Base-by-base conservation (phyloP, 2,888 invertebrate species). In the Micoletzkya japonica region DNA sequence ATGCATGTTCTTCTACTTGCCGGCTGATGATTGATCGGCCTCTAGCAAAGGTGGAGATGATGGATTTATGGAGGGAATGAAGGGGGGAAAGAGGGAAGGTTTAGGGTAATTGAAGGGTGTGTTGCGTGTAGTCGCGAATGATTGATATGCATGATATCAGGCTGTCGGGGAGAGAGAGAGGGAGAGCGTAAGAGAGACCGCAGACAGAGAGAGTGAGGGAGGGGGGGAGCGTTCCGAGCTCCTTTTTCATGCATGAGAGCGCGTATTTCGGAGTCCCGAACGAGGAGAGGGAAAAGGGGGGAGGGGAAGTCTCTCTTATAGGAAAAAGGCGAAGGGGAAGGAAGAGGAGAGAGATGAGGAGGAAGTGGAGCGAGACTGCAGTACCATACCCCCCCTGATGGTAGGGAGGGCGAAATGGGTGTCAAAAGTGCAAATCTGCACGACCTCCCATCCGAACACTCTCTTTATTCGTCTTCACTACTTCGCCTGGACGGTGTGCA, bases 1-100 rank as follows among this genome's bases (percentile, higher is more conserved):
- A n/a, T n/a, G n/a, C n/a, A n/a, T n/a, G n/a, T n/a, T n/a, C n/a
- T n/a, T n/a, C n/a, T n/a, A n/a, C n/a, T n/a, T n/a, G n/a, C n/a
- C n/a, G n/a, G n/a, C n/a, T n/a, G n/a, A n/a, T n/a, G 28, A 58
- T 6, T 36, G 36, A 36, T n/a, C 34, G 57, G 57, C n/a, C 1
- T 58, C 17, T 32, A 36, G 36, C 24, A 58, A 34, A 58, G 36
- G 57, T 28, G 28, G 28, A 58, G 57, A 34, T 60, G 36, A 58
- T 20, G 36, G 57, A 36, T 58, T 58, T 32, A 58, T 58, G 36
- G 57, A 34, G n/a, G 57, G 57, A 36, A 58, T 24, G 57, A n/a
- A 57, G 34, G 34, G 34, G 36, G 28, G n/a, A 32, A 56, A 28
- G 60, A 39, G 37, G n/a, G 60, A 39, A 14, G 26, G 20, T 60